Conservation (phyloP, 2,797 vertebrate genomes). For the Miopithecus talapoin region DNA sequence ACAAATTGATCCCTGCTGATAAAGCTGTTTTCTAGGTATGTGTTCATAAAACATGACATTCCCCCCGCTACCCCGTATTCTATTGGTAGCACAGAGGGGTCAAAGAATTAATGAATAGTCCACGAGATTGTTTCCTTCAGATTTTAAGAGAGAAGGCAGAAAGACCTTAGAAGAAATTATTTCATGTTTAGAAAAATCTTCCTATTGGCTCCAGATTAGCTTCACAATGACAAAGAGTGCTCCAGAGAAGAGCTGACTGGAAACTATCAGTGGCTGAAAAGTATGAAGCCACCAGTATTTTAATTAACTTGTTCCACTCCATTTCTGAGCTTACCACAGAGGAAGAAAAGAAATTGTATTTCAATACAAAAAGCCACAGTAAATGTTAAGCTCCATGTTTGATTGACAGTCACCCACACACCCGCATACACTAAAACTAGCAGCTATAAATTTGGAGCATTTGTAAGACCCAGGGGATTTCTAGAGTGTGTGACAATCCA, state of each 20-base stretch:
- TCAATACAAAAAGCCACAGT: conserved; percentile 48
- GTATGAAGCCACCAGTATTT: conserved; percentile 11
- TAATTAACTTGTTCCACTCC: conserved; percentile 51
- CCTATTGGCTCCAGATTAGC: not conserved
- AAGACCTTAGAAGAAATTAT: not conserved
- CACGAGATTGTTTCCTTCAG: not conserved
- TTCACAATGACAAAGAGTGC: not conserved
- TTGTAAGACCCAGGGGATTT: conserved; percentile 40
- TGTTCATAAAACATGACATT: not conserved
- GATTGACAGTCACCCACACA: conserved; percentile 15
- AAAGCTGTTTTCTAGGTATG: not conserved
- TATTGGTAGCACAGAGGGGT: not conserved
- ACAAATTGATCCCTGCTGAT: not conserved
- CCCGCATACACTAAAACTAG: not conserved
- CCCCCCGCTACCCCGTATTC: not conserved
- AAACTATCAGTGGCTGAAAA: not conserved
- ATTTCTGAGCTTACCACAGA: conserved; percentile 44
- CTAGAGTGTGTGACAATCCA: not conserved
- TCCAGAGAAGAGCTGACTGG: not conserved
- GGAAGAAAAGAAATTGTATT: not conserved
- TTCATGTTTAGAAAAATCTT: not conserved
- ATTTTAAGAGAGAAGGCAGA: conserved; percentile 6
- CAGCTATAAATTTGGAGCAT: conserved; percentile 12
- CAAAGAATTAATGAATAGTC: not conserved
- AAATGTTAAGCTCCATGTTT: conserved; percentile 32